phyloP scores from a whole-genome alignment of 2,797 vertebrate genomes.

The Danio kyathit region DNA sequence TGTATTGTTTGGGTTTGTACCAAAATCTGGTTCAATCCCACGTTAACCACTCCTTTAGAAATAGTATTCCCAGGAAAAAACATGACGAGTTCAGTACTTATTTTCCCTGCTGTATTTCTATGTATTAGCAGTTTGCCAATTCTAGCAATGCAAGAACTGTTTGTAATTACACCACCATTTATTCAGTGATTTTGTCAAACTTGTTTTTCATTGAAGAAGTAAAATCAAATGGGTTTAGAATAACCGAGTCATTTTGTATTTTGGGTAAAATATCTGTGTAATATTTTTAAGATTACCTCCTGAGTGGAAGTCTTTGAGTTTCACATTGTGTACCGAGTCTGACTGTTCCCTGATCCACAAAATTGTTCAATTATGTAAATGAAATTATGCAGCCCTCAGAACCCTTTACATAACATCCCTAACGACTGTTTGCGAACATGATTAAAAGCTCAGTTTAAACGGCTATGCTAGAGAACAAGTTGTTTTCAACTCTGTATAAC shows the following conservation, averaged over 20 bases:
- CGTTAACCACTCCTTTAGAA: too few relatives aligned
- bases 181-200: conserved; percentile 3
- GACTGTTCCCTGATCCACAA: conserved; percentile 13
- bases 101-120: too few relatives aligned
- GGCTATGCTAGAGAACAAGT: conserved; percentile 4
- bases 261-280: neutral
- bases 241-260: neutral
- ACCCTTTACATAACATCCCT: conserved; percentile 19
- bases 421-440: conserved; percentile 21
- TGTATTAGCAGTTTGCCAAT: too few relatives aligned
- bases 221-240: neutral
- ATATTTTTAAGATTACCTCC: conserved; percentile 11
- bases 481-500: neutral
- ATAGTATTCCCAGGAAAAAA: too few relatives aligned
- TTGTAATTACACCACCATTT: neutral
- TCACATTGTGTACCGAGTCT: conserved; percentile 6
- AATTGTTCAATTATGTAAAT: conserved; percentile 43
- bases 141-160: too few relatives aligned
- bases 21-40: too few relatives aligned
- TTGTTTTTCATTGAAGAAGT: neutral
- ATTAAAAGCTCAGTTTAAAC: conserved; percentile 39
- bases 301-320: neutral
- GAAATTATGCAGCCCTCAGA: neutral
- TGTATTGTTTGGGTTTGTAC: too few relatives aligned
- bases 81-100: too few relatives aligned